Conservation (phyloP, 2,113 vertebrate genomes). For the Pseudolaguvia tuberculata region DNA sequence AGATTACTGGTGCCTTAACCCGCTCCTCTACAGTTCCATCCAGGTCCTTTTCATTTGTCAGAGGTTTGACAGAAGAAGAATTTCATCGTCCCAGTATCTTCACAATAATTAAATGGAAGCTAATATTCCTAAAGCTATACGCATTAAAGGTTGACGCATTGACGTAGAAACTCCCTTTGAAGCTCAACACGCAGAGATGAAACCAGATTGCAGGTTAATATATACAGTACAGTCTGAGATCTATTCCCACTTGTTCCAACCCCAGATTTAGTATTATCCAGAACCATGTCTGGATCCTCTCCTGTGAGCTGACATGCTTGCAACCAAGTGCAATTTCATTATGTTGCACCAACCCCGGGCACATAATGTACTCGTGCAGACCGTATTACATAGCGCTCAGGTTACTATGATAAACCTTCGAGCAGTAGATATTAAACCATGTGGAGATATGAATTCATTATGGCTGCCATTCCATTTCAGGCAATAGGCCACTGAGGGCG, state of each 20-base stretch:
- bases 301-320: not conserved
- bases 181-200: not conserved
- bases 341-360: not conserved
- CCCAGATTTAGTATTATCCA: not conserved
- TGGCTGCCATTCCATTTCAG: conserved; percentile 24
- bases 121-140: not conserved
- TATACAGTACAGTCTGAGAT: not conserved
- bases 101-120: too few species aligned
- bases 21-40: too few species aligned
- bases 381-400: not conserved
- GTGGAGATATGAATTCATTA: not conserved
- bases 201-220: not conserved
- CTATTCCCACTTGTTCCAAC: not conserved
- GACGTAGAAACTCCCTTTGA: not conserved
- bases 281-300: not conserved
- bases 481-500: conserved; percentile 25
- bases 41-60: too few species aligned
- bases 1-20: too few species aligned
- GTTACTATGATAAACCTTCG: conserved; percentile 8
- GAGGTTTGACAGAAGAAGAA: too few species aligned
- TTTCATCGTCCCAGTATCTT: too few species aligned
- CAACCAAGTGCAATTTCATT: not conserved
- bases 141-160: not conserved
- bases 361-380: not conserved
- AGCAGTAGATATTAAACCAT: not conserved